Conservation (phyloP, 2,113 vertebrate genomes). For the Paratilapia polleni region DNA sequence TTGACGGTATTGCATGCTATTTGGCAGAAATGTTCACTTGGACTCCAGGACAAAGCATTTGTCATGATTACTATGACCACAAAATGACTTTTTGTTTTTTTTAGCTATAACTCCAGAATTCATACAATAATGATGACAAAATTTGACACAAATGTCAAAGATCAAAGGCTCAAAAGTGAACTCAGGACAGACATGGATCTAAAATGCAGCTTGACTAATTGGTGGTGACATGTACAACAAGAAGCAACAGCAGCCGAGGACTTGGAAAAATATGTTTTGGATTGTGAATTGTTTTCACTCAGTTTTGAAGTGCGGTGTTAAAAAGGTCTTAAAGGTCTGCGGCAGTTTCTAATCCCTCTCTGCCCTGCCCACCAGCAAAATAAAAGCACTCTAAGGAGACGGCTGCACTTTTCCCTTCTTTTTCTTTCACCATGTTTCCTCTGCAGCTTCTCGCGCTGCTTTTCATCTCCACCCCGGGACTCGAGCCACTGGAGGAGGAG, state of each 20-base stretch:
- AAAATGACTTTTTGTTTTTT: too few relatives aligned
- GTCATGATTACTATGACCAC: too few relatives aligned
- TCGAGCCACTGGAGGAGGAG: neutral
- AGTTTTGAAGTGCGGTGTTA: neutral
- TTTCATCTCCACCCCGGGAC: conserved; percentile 43
- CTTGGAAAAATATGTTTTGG: neutral
- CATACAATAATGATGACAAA: too few relatives aligned
- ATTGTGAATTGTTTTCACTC: neutral
- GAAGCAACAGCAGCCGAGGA: too few relatives aligned
- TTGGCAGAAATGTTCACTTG: too few relatives aligned
- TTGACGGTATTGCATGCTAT: too few relatives aligned
- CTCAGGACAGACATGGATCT: neutral
- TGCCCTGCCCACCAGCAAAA: neutral
- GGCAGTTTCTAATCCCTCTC: neutral
- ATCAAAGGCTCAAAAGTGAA: too few relatives aligned
- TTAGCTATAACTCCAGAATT: too few relatives aligned
- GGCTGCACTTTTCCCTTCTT: neutral
- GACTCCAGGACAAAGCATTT: too few relatives aligned
- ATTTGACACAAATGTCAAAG: too few relatives aligned
- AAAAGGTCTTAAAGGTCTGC: neutral
- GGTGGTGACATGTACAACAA: neutral
- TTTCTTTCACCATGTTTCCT: conserved; percentile 58
- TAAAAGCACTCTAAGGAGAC: neutral
- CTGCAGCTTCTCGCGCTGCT: conserved; percentile 56
- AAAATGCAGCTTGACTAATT: neutral